phyloP scores from a whole-genome alignment of 2,113 vertebrate species.

The Rafetus swinhoei region DNA sequence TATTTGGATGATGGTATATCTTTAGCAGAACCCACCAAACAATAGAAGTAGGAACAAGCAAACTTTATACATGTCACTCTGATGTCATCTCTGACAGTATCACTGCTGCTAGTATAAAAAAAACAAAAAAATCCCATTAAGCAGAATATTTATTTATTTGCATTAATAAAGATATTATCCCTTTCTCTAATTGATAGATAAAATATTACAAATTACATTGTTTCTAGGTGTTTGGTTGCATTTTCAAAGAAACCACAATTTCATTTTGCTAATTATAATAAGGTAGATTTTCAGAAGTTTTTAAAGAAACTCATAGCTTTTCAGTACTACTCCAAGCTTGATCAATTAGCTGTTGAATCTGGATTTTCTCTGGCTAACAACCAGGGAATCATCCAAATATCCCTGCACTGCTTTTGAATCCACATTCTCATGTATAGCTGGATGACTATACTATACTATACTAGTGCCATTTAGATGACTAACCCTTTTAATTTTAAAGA shows the following conservation, averaged over 20 bases:
- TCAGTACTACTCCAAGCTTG: background rate
- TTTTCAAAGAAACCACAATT: background rate
- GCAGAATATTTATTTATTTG: background rate
- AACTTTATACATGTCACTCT: background rate
- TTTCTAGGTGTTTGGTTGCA: background rate
- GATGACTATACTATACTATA: no score
- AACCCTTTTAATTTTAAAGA: background rate
- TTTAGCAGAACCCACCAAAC: accelerated
- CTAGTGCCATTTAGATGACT: background rate
- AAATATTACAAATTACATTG: background rate
- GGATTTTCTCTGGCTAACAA: background rate
- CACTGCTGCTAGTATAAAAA: background rate
- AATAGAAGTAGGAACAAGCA: background rate
- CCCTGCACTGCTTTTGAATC: background rate
- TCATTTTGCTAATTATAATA: background rate
- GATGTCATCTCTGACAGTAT: background rate
- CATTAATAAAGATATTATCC: background rate
- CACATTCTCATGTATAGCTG: background rate
- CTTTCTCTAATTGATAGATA: background rate
- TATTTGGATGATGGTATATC: background rate
- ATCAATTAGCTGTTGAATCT: background rate
- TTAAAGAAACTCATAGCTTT: background rate
- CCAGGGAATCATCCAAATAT: background rate
- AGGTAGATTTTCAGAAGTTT: background rate
- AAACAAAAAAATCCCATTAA: background rate